Base-by-base conservation (phyloP, 1,140 invertebrate genomes). In the Philaenus spumarius region DNA sequence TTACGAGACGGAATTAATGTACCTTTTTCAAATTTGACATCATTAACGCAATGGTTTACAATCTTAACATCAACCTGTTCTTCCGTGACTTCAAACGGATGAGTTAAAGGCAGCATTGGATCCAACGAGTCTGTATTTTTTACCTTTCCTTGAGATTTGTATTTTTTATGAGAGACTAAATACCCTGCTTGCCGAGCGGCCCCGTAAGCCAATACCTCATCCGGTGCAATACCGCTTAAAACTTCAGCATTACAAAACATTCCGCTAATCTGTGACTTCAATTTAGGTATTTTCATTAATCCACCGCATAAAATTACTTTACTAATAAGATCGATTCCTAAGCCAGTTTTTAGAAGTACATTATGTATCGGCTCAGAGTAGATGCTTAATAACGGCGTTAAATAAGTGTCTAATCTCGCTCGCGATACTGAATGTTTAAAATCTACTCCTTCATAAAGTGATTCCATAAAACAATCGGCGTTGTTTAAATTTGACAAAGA, bases 161-260 rank as follows among this genome's bases (percentile, higher is more conserved):
- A 4, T 4, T 9, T 30, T 30, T 30, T 30, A 30, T 3, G 9
- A 30, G 26, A 30, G 3, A 30, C 3, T 46, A 56, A 24, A 40
- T 43, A 22, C 24, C 55, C 43, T 17, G 43, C 43, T 23, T 50
- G 55, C 12, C 37, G 5, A 14, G 40, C 47, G 9, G 47, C 43
- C 19, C 35, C 45, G 35, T 19, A 22, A 42, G 58, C 45, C 30
- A 48, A 62, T 11, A 43, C 26, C 45, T 37, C 20, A 30, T 61
- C 46, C n/a, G 34, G 43, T 48, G 24, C 35, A 11, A 39, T 15
- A 40, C 50, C 50, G 22, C 17, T 53, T 26, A 20, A 35, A 6
- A 35, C 22, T n/a, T 37, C n/a, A 5, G 50, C 7, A 20, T 19
- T 34, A 9, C 5, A 14, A 20, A 53, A 53, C 19, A 53, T 39